phyloP scores from a whole-genome alignment of 1,140 invertebrate species.

The Plodia interpunctella region DNA sequence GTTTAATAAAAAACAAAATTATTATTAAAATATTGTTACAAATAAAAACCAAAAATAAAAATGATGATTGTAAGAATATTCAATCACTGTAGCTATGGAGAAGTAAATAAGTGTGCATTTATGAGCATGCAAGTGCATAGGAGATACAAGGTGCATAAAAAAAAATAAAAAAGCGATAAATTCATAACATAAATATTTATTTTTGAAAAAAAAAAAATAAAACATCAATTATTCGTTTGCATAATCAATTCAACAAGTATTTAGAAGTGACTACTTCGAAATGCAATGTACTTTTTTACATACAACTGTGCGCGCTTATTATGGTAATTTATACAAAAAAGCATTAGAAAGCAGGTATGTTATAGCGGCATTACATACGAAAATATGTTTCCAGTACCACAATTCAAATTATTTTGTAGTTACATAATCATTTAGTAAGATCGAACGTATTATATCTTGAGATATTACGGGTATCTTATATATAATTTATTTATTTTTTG shows the following conservation, averaged over 20 bases:
- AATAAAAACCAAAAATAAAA: neutral
- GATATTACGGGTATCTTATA: too few species aligned
- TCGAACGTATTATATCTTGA: too few species aligned
- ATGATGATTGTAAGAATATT: neutral
- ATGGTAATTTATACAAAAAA: constrained; percentile 26
- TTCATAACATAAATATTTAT: constrained; percentile 61
- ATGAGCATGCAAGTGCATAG: constrained; percentile 18
- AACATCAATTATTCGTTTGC: constrained; percentile 15
- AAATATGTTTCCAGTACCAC: constrained; percentile 9
- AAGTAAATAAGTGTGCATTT: constrained; percentile 14
- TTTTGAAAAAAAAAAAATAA: constrained; percentile 25
- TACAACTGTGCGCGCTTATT: neutral
- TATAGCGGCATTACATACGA: constrained; percentile 27
- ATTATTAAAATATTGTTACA: neutral
- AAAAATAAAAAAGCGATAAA: constrained; percentile 59
- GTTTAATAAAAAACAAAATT: constrained; percentile 8
- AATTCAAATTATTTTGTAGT: neutral
- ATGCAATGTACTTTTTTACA: neutral
- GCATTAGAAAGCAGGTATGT: constrained; percentile 56
- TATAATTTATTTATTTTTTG: too few species aligned
- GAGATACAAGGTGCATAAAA: constrained; percentile 17
- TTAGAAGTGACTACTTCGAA: neutral
- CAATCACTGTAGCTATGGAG: neutral
- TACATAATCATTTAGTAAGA: too few species aligned
- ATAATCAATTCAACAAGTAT: constrained; percentile 9